These are phyloP conservation scores for Hemicordylus capensis DNA, from an alignment of 2,113 vertebrate genomes.

Conservation along the genomic window DNA sequence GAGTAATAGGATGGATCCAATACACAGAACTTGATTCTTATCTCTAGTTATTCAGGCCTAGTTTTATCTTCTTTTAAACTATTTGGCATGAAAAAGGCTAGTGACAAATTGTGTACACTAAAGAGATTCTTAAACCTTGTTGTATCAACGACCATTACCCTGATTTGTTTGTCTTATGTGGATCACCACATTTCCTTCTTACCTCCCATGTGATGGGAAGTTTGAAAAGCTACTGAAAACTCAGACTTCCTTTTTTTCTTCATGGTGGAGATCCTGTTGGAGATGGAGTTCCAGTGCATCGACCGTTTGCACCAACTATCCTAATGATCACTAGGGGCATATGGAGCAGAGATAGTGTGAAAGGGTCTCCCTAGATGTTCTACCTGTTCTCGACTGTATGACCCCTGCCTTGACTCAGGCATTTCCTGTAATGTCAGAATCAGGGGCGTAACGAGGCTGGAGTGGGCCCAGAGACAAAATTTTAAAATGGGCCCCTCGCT, in stretches of 20 bases:
- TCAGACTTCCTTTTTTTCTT: not conserved
- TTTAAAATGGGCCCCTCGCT: too few relatives aligned
- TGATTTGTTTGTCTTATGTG: not conserved
- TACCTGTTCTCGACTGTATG: too few relatives aligned
- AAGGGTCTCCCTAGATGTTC: too few relatives aligned
- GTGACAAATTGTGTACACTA: not conserved
- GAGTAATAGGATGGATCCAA: not conserved
- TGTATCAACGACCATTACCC: not conserved
- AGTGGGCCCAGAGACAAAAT: too few relatives aligned
- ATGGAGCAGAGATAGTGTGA: too few relatives aligned
- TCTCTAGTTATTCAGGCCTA: not conserved
- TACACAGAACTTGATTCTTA: fast-evolving
- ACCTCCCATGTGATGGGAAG: not conserved
- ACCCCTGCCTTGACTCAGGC: too few relatives aligned
- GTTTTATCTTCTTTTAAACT: not conserved
- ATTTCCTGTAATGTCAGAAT: too few relatives aligned
- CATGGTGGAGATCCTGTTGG: not conserved
- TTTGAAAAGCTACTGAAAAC: not conserved
- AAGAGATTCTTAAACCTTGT: not conserved
- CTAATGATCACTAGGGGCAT: too few relatives aligned
- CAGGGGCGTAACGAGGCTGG: too few relatives aligned
- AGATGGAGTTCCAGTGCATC: too few relatives aligned
- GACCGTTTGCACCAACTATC: too few relatives aligned
- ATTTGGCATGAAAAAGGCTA: not conserved
- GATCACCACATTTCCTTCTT: not conserved